Base-by-base conservation (phyloP, 2,888 invertebrate species). In the Erebia epiphron region DNA sequence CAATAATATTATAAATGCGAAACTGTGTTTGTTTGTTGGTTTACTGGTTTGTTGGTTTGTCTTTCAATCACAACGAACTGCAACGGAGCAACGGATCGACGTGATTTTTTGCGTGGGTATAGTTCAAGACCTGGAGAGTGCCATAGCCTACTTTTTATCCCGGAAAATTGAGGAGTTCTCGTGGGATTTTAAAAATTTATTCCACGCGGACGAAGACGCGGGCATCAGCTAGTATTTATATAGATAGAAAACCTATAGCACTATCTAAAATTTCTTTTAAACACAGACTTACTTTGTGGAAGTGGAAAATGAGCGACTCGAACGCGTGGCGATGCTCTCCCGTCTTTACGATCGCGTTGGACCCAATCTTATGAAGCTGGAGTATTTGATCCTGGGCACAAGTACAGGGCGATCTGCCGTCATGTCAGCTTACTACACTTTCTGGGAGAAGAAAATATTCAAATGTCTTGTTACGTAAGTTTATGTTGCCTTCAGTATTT, bases 391-490 rank as follows among this genome's bases (percentile, higher is more conserved):
- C 1, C 94, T 97, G 21, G 96, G 96, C 72, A 96, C 97, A 1
- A 96, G 96, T 76, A 96, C 97, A 0, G 98, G 98, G 2, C 93
- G 91, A 67, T 96, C 96, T 0, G 86, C 94, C 0, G 95, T 95
- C 74, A 97, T 98, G 96, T 91, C 91, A 5, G 90, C 95, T 1
- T 98, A 97, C 84, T 98, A 98, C 81, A 91, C 94, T 0, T 95
- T 94, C 84, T 98, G 98, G 97, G 98, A 98, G 84, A 95, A 94
- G 79, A 96, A 96, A 85, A 95, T 98, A 21, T 98, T 96, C 83
- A 85, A 83, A 58, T 84, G 83, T 72, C 82, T 93, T 8, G 85
- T 92, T 10, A 80, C 77, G 91, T 92, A 69, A 82, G 87, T 83
- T 26, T 10, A 16, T 43, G 14, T 16, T 41, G 9, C 50, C n/a